Base-by-base conservation (phyloP, 2,888 invertebrate species). In the Rhingia rostrata region DNA sequence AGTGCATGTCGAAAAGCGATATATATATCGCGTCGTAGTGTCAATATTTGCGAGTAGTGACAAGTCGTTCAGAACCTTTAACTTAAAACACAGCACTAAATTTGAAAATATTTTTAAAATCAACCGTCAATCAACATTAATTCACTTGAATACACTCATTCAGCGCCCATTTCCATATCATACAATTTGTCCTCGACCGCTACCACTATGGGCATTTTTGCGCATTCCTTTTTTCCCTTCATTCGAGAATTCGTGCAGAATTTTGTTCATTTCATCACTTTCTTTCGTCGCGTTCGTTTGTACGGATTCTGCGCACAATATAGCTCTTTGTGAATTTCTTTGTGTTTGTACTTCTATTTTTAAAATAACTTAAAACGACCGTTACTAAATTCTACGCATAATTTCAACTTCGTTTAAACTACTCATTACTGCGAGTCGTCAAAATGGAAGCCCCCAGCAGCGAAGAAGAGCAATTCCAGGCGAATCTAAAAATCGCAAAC, bases 241-340 rank as follows among this genome's bases (percentile, higher is more conserved):
- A 35, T 79, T 84, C 80, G 43, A 45, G 49, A 60, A 47, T 80
- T 74, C 61, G 75, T 58, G 74, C 80, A 80, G 69, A 78, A 56
- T 51, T 66, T 56, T 69, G 14, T 49, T 79, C 80, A 84, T 51
- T 84, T 70, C 69, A 22, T 30, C 58, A 49, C 43, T 49, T 80
- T 49, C 70, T 39, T 80, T 75, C 49, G 39, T 41, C 80, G 80
- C 37, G 80, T 80, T 80, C 80, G 64, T 70, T 78, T 75, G n/a
- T 51, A 5, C 10, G 0, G 64, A 56, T 51, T 80, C 60, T 84
- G 84, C 84, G 84, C 84, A 75, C 33, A 83, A 51, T 61, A 35
- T 3, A 37, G 33, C 58, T 83, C 73, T 69, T 79, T 79, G 79
- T 73, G 67, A 67, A 73, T 78, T 67, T 79, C 67, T 69, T 77